Conservation (phyloP, 2,797 vertebrate species). For the Sus cebifrons region DNA sequence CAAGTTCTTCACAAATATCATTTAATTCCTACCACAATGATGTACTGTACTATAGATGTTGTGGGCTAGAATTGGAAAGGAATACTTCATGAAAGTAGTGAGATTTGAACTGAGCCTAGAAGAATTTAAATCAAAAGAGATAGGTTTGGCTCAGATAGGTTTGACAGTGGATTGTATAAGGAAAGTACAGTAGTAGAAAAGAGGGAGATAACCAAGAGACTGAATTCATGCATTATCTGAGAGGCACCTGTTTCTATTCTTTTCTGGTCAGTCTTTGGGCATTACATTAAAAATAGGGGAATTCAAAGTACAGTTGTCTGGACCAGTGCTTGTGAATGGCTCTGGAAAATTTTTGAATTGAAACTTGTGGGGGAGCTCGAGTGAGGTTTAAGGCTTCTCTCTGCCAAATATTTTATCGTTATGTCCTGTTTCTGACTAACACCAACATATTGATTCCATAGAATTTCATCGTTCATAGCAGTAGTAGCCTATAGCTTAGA, state of each 20-base stretch:
- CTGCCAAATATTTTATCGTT: conserved; percentile 38
- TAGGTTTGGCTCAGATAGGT: not conserved
- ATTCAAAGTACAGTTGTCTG: conserved; percentile 6
- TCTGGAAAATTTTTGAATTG: conserved; percentile 41
- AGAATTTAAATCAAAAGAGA: conserved; percentile 54
- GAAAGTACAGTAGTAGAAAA: conserved; percentile 11
- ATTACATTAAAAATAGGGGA: conserved; percentile 62
- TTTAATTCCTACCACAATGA: not conserved
- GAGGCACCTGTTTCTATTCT: not conserved
- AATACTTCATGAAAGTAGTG: not conserved
- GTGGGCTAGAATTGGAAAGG: not conserved
- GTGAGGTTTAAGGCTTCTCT: conserved; percentile 16
- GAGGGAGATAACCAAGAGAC: not conserved
- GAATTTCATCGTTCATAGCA: conserved; percentile 44
- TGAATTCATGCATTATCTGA: not conserved
- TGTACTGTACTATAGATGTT: conserved; percentile 10
- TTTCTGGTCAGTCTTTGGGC: conserved; percentile 32
- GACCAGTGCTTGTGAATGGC: conserved; percentile 9
- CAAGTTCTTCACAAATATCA: conserved; percentile 15
- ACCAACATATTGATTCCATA: not conserved
- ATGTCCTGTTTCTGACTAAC: conserved; percentile 50
- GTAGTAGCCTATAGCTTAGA: not conserved
- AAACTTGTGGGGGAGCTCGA: not conserved
- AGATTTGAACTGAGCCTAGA: conserved; percentile 47
- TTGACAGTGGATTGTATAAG: not conserved